Percentiles rank a stretch among this genome's conserved stretches.
Evolutionary conservation across 2,113 vertebrate species (phyloP).

Genomic region (Urocitellus parryii): DNA sequence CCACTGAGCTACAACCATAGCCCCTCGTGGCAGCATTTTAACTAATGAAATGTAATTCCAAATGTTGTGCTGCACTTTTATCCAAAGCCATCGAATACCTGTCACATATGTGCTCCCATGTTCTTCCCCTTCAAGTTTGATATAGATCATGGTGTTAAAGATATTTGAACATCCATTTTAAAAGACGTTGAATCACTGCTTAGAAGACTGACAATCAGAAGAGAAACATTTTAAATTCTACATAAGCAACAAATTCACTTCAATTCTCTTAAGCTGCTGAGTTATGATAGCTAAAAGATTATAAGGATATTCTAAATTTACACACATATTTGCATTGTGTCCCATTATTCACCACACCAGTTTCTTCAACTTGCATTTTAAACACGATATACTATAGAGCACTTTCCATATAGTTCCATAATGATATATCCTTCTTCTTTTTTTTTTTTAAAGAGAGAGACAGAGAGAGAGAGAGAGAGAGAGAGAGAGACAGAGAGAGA

Average conservation of each 20-base stretch:
- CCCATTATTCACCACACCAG: not conserved
- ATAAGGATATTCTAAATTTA: not conserved
- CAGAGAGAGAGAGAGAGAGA: too few relatives aligned
- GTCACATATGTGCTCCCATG: not conserved
- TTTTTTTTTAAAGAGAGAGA: too few relatives aligned
- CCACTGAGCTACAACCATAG: too few relatives aligned
- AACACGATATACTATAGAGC: not conserved
- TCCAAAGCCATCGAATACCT: not conserved
- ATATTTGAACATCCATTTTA: not conserved
- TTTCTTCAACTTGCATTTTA: conserved; percentile 29
- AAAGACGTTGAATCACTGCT: not conserved
- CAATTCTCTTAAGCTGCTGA: not conserved
- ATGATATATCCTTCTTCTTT: not conserved
- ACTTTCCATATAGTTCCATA: not conserved
- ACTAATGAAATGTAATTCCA: not conserved
- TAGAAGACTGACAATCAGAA: not conserved
- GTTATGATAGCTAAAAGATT: conserved; percentile 26
- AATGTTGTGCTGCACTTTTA: not conserved
- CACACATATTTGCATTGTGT: not conserved
- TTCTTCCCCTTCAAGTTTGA: not conserved
- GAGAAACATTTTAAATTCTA: conserved; percentile 40
- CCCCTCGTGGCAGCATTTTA: too few relatives aligned
- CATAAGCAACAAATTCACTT: conserved; percentile 6
- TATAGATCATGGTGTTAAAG: not conserved
- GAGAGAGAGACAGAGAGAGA: too few relatives aligned